phyloP scores from a whole-genome alignment of 2,797 vertebrate species.

The Hoplostethus mediterraneus region DNA sequence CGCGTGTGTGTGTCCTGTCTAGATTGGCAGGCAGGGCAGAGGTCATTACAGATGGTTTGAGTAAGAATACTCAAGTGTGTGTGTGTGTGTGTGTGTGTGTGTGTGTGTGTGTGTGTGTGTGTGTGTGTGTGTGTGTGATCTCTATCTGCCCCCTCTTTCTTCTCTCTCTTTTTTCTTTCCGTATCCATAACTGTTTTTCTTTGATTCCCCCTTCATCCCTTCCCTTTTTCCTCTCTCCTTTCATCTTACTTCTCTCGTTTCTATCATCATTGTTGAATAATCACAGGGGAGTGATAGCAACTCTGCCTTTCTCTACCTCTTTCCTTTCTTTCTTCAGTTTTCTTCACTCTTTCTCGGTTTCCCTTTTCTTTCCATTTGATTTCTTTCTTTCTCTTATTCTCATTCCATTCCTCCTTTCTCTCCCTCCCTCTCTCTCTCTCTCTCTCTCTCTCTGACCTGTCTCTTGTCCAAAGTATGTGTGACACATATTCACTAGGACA shows the following conservation, averaged over 20 bases:
- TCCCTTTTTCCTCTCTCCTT: constrained; percentile 6
- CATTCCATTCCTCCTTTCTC: background rate
- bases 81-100: constrained; percentile 14
- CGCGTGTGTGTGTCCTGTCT: constrained; percentile 8
- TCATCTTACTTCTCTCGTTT: background rate
- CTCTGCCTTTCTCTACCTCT: constrained; percentile 24
- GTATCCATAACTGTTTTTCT: constrained; percentile 31
- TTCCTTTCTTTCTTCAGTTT: background rate
- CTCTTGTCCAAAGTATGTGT: constrained; percentile 42
- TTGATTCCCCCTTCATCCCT: constrained; percentile 13
- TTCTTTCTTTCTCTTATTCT: constrained; percentile 10
- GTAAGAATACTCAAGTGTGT: too few relatives aligned
- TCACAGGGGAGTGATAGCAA: constrained; percentile 16
- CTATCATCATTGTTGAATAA: constrained; percentile 45
- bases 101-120: constrained; percentile 2
- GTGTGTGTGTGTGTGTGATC: constrained; percentile 18
- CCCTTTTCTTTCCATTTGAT: background rate
- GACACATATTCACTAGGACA: constrained; percentile 42
- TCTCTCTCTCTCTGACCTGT: constrained; percentile 24
- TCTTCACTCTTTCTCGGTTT: background rate
- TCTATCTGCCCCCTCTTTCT: constrained; percentile 6
- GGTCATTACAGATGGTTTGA: too few relatives aligned
- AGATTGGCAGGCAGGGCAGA: too few relatives aligned
- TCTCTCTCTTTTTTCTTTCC: constrained; percentile 4
- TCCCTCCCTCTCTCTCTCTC: too few relatives aligned